Evolutionary conservation across 2,113 vertebrate genomes (phyloP), one percentile per base, ranked within the genome.

Genomic region (Paracanthobrama guichenoti): DNA sequence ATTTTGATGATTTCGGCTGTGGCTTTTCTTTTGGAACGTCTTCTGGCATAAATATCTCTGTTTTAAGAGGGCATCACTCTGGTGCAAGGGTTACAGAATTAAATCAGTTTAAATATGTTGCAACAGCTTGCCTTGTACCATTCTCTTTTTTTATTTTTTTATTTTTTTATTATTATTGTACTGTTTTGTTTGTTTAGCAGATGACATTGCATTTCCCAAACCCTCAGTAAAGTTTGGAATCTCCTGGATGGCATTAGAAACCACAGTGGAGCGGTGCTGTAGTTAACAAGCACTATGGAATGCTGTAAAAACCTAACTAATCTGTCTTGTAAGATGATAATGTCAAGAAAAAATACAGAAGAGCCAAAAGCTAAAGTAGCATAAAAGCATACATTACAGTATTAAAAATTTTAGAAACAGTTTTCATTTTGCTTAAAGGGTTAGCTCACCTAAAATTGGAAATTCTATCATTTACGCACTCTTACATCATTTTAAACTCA

Each of bases 251-350:
- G 72, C 2, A 48, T 79, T 87, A 60, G 50, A 81, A 86, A 75
- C 72, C 84, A 69, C 80, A 76, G 20, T 8, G 59, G 26, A 46
- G 42, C 62, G 46, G 60, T 39, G 75, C 42, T 39, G 14, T 60
- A 53, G 73, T 86, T 85, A 55, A 86, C 53, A 62, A 84, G 60
- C 28, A n/a, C 53, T 69, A 35, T 42, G 73, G 77, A 87, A 79
- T 66, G 59, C 59, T 39, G 71, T 69, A 82, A 67, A 62, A 35
- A 75, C 60, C 6, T 2, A 50, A 24, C 9, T 75, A 76, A 81
- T 73, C 71, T 62, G 72, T 87, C 72, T 24, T 78, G 42, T 62
- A 28, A 86, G 66, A 20, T 50, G 57, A 14, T 50, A 31, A 46
- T 74, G 80, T 46, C 48, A 57, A 62, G 57, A 79, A 46, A 31